These are phyloP conservation scores for Tetrapedia diversipes DNA, from an alignment of 2,888 invertebrate genomes.

Conservation along the genomic window DNA sequence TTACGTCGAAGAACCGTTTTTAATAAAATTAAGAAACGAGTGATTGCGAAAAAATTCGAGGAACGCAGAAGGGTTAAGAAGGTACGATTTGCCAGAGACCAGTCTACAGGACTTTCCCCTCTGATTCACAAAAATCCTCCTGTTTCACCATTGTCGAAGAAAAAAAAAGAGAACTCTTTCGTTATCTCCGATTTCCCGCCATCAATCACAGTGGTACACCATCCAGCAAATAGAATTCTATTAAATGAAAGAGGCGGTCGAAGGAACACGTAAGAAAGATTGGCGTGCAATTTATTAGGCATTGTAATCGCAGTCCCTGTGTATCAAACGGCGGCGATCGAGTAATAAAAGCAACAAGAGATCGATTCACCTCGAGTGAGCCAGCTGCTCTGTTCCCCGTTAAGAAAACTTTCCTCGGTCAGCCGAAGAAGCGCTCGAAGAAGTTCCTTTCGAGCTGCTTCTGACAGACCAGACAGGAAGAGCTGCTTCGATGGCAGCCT, in stretches of 20 bases:
- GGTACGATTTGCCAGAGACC: too few relatives aligned
- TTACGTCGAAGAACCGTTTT: too few relatives aligned
- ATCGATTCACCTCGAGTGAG: slow-evolving; percentile 32
- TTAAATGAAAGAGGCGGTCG: background rate
- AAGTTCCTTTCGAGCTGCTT: slow-evolving; percentile 4
- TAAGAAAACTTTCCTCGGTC: background rate
- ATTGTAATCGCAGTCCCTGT: slow-evolving; percentile 31
- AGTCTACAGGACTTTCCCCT: too few relatives aligned
- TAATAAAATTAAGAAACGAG: too few relatives aligned
- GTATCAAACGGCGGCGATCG: slow-evolving; percentile 49
- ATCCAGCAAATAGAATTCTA: slow-evolving; percentile 9
- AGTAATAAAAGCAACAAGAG: slow-evolving; percentile 35
- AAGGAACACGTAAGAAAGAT: background rate
- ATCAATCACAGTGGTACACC: background rate
- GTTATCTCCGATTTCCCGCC: background rate
- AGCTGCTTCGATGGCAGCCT: slow-evolving; percentile 59
- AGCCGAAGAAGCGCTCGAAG: background rate
- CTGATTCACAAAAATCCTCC: background rate
- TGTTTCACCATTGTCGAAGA: background rate
- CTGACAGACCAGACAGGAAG: slow-evolving; percentile 34
- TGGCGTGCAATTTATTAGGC: slow-evolving; percentile 40
- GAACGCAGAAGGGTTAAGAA: too few relatives aligned
- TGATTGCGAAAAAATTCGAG: too few relatives aligned
- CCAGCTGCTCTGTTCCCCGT: background rate
- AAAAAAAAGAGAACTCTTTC: background rate